Evolutionary conservation across 2,113 vertebrate species (phyloP).

Genomic region (Mugil cephalus): DNA sequence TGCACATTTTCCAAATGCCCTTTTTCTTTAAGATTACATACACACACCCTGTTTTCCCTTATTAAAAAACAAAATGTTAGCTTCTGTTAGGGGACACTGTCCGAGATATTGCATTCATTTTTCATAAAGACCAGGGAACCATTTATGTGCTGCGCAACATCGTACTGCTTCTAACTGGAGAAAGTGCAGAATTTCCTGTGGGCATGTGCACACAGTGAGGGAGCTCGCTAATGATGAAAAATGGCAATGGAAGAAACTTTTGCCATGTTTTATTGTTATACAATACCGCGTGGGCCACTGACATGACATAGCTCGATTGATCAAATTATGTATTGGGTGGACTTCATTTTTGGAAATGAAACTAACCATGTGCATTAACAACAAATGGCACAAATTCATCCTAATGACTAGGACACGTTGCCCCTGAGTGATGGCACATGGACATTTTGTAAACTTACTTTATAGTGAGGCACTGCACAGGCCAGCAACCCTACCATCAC

Average conservation of each 20-base stretch:
- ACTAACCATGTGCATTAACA: slow-evolving; percentile 24
- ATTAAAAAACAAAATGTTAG: slow-evolving; percentile 45
- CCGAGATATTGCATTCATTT: slow-evolving; percentile 55
- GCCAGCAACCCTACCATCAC: not conserved
- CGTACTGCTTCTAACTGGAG: slow-evolving; percentile 17
- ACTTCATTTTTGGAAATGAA: slow-evolving; percentile 20
- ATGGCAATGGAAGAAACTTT: slow-evolving; percentile 21
- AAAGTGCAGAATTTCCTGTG: slow-evolving; percentile 35
- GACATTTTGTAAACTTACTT: not conserved
- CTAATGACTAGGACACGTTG: slow-evolving; percentile 7
- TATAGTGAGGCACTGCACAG: slow-evolving; percentile 1
- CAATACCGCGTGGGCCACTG: slow-evolving; percentile 1
- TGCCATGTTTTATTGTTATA: slow-evolving; percentile 3
- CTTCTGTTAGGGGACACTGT: slow-evolving; percentile 36
- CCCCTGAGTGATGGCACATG: not conserved
- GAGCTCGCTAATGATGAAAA: slow-evolving; percentile 58
- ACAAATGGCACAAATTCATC: slow-evolving; percentile 46
- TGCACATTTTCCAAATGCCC: slow-evolving; percentile 22
- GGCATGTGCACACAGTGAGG: slow-evolving; percentile 33
- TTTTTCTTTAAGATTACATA: slow-evolving; percentile 45
- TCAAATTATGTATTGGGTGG: slow-evolving; percentile 11
- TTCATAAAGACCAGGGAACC: slow-evolving; percentile 47
- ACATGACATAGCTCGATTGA: slow-evolving; percentile 41
- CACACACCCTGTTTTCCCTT: slow-evolving; percentile 5
- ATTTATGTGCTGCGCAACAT: slow-evolving; percentile 37